phyloP scores from a whole-genome alignment of 1,140 invertebrate species.

The Pogonomyrmex barbatus region DNA sequence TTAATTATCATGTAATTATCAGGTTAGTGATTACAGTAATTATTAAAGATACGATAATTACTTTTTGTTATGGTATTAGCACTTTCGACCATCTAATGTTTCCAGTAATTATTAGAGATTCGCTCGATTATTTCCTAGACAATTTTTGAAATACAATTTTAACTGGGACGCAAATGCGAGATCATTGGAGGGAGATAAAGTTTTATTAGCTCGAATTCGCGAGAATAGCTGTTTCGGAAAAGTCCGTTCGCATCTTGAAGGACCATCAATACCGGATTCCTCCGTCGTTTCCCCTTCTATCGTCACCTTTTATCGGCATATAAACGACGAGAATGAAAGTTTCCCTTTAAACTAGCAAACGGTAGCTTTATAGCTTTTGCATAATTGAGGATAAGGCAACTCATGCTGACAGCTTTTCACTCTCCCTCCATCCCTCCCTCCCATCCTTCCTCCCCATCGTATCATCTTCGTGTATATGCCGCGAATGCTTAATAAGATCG shows the following conservation, averaged over 20 bases:
- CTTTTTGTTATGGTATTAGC: background rate
- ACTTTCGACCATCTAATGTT: background rate
- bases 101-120: background rate
- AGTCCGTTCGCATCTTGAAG: background rate
- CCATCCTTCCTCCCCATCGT: too few relatives aligned
- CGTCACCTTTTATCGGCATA: background rate
- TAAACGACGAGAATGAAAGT: conserved; percentile 31
- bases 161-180: background rate
- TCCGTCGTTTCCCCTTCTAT: background rate
- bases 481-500: conserved; percentile 62
- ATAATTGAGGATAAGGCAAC: conserved; percentile 19
- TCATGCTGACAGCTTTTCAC: conserved; percentile 9
- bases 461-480: background rate
- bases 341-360: conserved; percentile 31
- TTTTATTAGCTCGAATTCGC: conserved; percentile 16
- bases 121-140: background rate
- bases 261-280: background rate
- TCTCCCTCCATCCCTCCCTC: background rate
- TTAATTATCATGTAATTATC: background rate
- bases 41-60: background rate
- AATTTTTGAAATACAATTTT: background rate
- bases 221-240: background rate
- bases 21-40: background rate
- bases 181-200: background rate
- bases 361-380: conserved; percentile 2